Base-by-base conservation (phyloP, 2,113 vertebrate species). In the Promerops cafer region DNA sequence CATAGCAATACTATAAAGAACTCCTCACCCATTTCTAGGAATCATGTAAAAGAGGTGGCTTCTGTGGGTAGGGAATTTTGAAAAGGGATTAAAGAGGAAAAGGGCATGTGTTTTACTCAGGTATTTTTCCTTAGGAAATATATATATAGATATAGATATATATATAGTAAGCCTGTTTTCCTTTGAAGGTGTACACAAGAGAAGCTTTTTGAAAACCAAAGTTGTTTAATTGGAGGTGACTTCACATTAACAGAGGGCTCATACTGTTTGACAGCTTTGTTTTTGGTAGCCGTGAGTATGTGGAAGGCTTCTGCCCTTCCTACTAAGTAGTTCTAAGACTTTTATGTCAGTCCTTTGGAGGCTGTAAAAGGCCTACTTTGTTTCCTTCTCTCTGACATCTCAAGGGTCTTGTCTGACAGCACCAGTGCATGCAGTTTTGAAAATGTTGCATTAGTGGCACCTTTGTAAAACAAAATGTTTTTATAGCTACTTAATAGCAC, bases 71-170 rank as follows among this genome's bases (percentile, higher is more conserved):
- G 35, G 15, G 44, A 11, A 18, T 64, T 75, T 60, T 47, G 33
- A 60, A 42, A 57, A 30, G 20, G 17, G 18, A 30, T 78, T 81
- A 47, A 50, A 69, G 61, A 44, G 9, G 27, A 16, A 49, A 52
- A 75, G 10, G 18, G 13, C 9, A 11, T 83, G 6, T 79, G 18
- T 11, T 93, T 63, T 72, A 35, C 5, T 3, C 13, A 56, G 7
- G 20, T 56, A 5, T 69, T 60, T 84, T 89, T 80, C 6, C 15
- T 60, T 35, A 7, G 40, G 40, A 23, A 64, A 60, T 40, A 33
- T 5, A 6, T 5, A 2, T 9, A 1, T 13, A 22, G 17, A 2
- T 9, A 1, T 13, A 22, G 17, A 60, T 40, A 33, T 5, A 6
- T 5, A 2, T 9, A 1, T 13, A 22, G 17, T 35, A 45, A 30